Conservation (phyloP, 1,140 invertebrate species). For the Eriocheir sinensis region DNA sequence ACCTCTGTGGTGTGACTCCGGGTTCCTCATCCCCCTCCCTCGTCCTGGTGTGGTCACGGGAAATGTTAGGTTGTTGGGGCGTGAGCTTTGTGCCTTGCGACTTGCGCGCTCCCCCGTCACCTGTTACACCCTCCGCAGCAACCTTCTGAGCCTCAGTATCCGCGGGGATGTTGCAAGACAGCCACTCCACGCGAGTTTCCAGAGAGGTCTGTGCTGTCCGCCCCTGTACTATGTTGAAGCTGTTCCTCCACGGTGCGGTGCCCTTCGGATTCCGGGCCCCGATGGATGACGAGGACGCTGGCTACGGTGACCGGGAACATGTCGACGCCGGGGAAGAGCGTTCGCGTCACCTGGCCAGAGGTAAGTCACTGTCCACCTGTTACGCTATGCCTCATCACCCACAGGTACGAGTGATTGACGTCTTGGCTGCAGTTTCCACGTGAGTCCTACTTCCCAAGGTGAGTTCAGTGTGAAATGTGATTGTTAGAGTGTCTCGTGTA, state of each 20-base stretch:
- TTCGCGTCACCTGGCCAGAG: not conserved
- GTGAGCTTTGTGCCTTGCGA: not conserved
- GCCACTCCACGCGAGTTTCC: not conserved
- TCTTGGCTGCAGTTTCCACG: not conserved
- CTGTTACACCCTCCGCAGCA: not conserved
- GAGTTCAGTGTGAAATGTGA: too few species aligned
- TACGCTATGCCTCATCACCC: too few species aligned
- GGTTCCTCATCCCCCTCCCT: not conserved
- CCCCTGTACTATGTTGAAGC: not conserved
- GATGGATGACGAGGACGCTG: not conserved
- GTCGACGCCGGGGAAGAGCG: not conserved
- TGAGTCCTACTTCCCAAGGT: too few species aligned
- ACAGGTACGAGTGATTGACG: not conserved
- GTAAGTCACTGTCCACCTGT: not conserved
- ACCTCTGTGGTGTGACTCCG: not conserved
- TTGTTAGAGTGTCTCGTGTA: too few species aligned
- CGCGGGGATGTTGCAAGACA: conserved; percentile 7
- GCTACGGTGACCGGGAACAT: not conserved
- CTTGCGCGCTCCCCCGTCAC: not conserved
- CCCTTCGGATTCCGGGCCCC: not conserved
- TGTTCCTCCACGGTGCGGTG: not conserved
- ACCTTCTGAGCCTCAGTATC: conserved; percentile 24
- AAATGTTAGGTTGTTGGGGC: not conserved
- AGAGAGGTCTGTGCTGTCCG: not conserved
- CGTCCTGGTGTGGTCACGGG: not conserved